A percentile compares a stretch with the other conserved stretches of the same genome.
phyloP scores from a whole-genome alignment of 1,140 invertebrate genomes.

The Propsilocerus akamusi region DNA sequence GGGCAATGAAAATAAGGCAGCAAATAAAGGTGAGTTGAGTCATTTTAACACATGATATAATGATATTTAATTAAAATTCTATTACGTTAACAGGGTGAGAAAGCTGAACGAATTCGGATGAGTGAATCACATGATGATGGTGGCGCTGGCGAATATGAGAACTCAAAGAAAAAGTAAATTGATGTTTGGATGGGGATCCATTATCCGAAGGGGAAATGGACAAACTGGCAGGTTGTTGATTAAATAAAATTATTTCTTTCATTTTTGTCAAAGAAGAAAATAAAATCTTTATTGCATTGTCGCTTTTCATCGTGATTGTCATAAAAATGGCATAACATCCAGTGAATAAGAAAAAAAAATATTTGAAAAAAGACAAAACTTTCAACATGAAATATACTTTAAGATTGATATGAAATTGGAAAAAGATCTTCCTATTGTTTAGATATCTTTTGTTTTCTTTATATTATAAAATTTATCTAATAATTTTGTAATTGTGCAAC shows the following conservation, averaged over 20 bases:
- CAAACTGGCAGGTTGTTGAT: too few relatives aligned
- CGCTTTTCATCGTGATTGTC: background rate
- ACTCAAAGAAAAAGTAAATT: background rate
- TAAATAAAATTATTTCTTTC: background rate
- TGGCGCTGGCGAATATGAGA: background rate
- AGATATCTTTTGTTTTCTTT: too few relatives aligned
- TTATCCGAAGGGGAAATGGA: background rate
- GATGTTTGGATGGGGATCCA: background rate
- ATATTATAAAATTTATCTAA: too few relatives aligned
- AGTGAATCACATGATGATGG: background rate
- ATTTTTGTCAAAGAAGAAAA: background rate
- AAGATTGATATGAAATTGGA: too few relatives aligned
- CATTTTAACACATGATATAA: background rate
- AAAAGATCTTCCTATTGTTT: too few relatives aligned
- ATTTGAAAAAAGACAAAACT: too few relatives aligned
- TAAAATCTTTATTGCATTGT: background rate
- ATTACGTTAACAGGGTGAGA: background rate
- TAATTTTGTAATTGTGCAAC: too few relatives aligned
- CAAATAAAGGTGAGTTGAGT: constrained; percentile 17
- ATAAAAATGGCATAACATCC: too few relatives aligned
- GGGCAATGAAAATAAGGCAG: constrained; percentile 21
- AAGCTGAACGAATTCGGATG: background rate
- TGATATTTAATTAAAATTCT: background rate
- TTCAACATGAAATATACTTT: too few relatives aligned
- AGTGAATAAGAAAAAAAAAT: too few relatives aligned